These are phyloP conservation scores for Bradypodion ventrale DNA, from an alignment of 2,797 vertebrate species.

Conservation along the genomic window DNA sequence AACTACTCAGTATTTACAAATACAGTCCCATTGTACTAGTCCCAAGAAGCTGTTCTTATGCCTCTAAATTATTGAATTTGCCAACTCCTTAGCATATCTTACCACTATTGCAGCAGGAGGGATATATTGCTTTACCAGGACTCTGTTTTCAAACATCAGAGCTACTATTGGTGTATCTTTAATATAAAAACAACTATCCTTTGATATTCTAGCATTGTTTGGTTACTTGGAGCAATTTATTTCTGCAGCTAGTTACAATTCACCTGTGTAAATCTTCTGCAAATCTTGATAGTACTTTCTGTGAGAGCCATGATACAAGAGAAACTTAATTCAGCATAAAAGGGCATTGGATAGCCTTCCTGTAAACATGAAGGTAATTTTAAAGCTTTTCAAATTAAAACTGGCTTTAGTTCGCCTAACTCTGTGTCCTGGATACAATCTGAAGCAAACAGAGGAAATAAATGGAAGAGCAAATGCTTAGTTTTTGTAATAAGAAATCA, in stretches of 20 bases:
- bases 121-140: background rate
- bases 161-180: background rate
- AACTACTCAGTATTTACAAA: background rate
- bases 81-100: background rate
- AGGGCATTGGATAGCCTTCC: background rate
- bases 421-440: conserved; percentile 34
- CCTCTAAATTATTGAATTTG: background rate
- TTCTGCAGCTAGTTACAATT: background rate
- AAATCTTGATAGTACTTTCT: background rate
- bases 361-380: background rate
- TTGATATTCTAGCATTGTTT: background rate
- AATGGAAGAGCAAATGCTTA: conserved; percentile 3
- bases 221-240: background rate
- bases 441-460: conserved; percentile 38
- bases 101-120: background rate
- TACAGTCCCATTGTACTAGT: background rate
- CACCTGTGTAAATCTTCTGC: background rate
- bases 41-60: background rate
- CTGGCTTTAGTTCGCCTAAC: conserved; percentile 42
- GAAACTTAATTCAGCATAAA: conserved; percentile 27
- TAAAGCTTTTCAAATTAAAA: background rate
- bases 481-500: conserved; percentile 2
- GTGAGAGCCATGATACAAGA: conserved; percentile 1
- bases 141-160: background rate
- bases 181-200: background rate